Percentiles rank a stretch among this genome's conserved stretches.
Evolutionary conservation across 2,113 vertebrate species (phyloP).

Genomic region (Philantomba maxwellii): DNA sequence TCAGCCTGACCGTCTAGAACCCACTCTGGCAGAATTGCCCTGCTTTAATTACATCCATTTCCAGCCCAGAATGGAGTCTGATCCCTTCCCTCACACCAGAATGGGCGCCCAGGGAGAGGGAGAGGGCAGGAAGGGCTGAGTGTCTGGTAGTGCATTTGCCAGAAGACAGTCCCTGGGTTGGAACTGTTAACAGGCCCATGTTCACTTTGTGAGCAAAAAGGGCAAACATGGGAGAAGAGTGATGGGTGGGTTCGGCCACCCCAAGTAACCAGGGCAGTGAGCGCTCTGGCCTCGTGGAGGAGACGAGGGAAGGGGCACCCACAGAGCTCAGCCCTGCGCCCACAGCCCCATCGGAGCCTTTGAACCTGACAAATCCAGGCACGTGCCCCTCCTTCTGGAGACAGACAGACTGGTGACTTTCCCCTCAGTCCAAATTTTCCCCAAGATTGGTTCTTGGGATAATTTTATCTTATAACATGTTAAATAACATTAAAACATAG

Average conservation of each 20-base stretch:
- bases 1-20: background rate
- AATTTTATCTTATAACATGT: background rate
- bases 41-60: background rate
- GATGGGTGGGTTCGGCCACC: no score
- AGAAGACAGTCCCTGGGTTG: background rate
- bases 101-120: background rate
- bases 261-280: background rate
- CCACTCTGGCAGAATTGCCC: background rate
- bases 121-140: background rate
- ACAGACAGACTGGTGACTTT: background rate
- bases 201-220: background rate
- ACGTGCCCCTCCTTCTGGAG: background rate
- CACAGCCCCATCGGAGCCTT: no score
- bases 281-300: fast-evolving
- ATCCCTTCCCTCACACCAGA: background rate
- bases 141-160: fast-evolving
- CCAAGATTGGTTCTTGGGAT: background rate
- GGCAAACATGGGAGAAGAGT: background rate
- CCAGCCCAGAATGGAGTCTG: background rate
- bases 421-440: background rate
- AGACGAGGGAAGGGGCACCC: background rate
- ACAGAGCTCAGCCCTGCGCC: background rate
- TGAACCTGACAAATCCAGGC: background rate
- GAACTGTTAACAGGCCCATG: background rate
- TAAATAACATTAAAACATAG: background rate